phyloP scores from a whole-genome alignment of 2,888 invertebrate species.

The Pyrrhia umbra region DNA sequence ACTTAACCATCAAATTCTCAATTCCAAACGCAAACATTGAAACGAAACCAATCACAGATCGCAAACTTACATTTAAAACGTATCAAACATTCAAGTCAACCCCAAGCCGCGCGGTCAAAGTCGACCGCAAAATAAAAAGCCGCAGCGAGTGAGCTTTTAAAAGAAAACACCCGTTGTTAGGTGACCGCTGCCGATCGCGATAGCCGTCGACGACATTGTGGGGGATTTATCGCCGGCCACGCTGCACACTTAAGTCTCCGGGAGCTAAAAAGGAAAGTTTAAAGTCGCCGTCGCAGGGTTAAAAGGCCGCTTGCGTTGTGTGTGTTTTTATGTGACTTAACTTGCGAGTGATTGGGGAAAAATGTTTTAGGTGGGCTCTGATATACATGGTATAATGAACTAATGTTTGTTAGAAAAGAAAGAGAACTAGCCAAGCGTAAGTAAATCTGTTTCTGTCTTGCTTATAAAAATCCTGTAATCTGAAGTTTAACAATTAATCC shows the following conservation, averaged over 20 bases:
- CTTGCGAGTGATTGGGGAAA: constrained; percentile 37
- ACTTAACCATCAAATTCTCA: background rate
- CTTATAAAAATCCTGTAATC: too few relatives aligned
- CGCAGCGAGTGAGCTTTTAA: constrained; percentile 58
- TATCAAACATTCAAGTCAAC: constrained; percentile 56
- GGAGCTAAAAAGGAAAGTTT: constrained; percentile 68
- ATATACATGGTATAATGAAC: constrained; percentile 15
- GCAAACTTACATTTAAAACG: constrained; percentile 51
- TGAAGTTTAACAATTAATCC: too few relatives aligned
- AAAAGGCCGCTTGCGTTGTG: constrained; percentile 47
- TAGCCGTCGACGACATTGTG: constrained; percentile 63
- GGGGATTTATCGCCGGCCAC: constrained; percentile 65
- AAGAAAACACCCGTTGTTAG: constrained; percentile 66
- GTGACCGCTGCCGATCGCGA: constrained; percentile 66
- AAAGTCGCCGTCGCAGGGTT: constrained; percentile 56
- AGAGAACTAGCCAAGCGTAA: too few relatives aligned
- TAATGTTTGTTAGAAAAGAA: too few relatives aligned
- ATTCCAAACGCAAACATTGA: constrained; percentile 23
- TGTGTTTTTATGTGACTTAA: constrained; percentile 50
- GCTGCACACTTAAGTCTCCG: constrained; percentile 64
- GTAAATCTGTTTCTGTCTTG: too few relatives aligned
- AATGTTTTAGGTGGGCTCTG: constrained; percentile 21
- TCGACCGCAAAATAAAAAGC: constrained; percentile 63
- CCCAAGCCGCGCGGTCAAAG: constrained; percentile 55
- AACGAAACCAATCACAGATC: constrained; percentile 39